Evolutionary conservation across 2,113 vertebrate genomes (phyloP), one percentile per base, ranked within the genome.

Genomic region (Dasyurus viverrinus): DNA sequence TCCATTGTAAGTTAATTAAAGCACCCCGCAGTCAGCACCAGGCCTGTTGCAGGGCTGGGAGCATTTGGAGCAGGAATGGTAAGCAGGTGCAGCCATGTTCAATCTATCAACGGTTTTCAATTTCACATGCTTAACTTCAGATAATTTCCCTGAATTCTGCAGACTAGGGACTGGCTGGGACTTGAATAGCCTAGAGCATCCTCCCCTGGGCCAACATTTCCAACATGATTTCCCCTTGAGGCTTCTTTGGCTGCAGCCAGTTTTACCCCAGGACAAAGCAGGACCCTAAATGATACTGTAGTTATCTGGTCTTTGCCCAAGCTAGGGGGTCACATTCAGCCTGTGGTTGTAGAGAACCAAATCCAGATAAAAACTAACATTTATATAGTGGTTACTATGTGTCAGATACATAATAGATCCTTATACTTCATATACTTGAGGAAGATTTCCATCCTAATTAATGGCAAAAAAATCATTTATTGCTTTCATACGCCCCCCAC

Each of bases 1-100:
- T 50, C 76, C 76, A 84, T n/a, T 3, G 26, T 53, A 10, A 47
- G 92, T 94, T 94, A 94, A 68, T 94, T 91, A 96, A 93, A 96
- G 92, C 10, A 91, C n/a, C 55, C 92, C 76, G 42, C 91, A 76
- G 22, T 48, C 90, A 92, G 92, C 19, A 1, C 36, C 47, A 92
- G 55, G 50, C 36, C 10, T 48, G 0, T 1, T 42, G 4, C 36
- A 48, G 55, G 8, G n/a, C 54, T 76, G n/a, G 89, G 54, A 46
- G 10, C 60, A 90, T 36, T 95, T 96, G 54, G 94, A 53, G 19
- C 12, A 93, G n/a, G 36, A 1, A 4, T 76, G 46, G 24, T 89
- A 93, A 95, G 93, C 95, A 94, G 89, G 55, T 89, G 68, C 68
- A n/a, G 22, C 50, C 23, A 2, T 46, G 25, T 11, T 53, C 2